Conservation (phyloP, 2,888 invertebrate genomes). For the Bimastos eiseni region DNA sequence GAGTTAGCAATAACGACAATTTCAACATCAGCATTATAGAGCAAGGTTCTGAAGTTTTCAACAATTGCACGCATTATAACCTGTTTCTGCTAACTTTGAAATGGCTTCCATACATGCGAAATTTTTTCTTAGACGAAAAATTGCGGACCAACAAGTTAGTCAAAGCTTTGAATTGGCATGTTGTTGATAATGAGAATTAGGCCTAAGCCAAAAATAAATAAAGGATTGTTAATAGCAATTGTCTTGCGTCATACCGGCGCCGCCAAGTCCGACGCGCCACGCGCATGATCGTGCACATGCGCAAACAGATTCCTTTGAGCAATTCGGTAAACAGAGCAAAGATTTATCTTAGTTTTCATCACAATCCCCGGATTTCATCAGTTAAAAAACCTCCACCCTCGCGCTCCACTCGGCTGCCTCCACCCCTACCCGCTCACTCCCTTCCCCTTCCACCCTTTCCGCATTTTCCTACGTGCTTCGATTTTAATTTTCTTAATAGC, state of each 20-base stretch:
- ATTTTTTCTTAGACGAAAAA: too few relatives aligned
- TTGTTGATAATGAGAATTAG: too few relatives aligned
- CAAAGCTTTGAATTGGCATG: too few relatives aligned
- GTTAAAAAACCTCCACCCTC: not conserved
- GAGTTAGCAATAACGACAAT: too few relatives aligned
- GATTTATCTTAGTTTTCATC: conserved; percentile 1
- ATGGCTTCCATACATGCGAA: too few relatives aligned
- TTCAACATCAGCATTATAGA: too few relatives aligned
- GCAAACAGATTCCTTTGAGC: not conserved
- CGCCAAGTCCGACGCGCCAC: not conserved
- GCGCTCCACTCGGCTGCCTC: not conserved
- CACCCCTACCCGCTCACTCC: not conserved
- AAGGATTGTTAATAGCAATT: too few relatives aligned
- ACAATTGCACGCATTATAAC: not conserved
- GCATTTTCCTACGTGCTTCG: not conserved
- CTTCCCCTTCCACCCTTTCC: not conserved
- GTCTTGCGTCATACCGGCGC: not conserved
- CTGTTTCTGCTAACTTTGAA: too few relatives aligned
- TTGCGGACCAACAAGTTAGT: too few relatives aligned
- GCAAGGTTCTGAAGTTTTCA: too few relatives aligned
- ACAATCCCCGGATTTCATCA: conserved; percentile 13
- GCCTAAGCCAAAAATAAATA: too few relatives aligned
- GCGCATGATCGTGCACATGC: not conserved
- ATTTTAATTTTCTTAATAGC: conserved; percentile 27
- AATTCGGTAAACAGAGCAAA: not conserved